phyloP scores from a whole-genome alignment of 2,113 vertebrate genomes.

The Hassar affinis region DNA sequence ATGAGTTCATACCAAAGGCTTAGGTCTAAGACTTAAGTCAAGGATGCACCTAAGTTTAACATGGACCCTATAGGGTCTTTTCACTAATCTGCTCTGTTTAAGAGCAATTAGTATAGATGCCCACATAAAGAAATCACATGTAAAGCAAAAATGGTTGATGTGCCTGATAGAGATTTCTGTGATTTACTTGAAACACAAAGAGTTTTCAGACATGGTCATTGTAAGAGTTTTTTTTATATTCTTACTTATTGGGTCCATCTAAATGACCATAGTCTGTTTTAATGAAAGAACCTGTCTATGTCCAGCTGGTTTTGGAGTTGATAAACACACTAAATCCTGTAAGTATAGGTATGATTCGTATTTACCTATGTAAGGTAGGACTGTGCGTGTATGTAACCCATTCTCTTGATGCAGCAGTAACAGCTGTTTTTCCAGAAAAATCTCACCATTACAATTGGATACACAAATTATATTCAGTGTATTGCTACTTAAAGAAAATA shows the following conservation, averaged over 20 bases:
- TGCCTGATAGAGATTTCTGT: slow-evolving; percentile 44
- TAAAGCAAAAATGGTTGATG: slow-evolving; percentile 41
- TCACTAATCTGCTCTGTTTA: slow-evolving; percentile 45
- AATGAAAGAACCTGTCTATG: slow-evolving; percentile 24
- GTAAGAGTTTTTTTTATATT: slow-evolving; percentile 18
- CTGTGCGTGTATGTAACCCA: slow-evolving; percentile 47
- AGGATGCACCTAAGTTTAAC: slow-evolving; percentile 17
- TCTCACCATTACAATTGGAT: too few species aligned
- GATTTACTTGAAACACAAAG: slow-evolving; percentile 26
- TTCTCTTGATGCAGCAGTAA: slow-evolving; percentile 51
- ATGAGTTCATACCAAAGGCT: slow-evolving; percentile 50
- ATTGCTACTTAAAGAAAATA: neutral
- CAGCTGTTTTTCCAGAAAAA: neutral
- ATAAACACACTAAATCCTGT: slow-evolving; percentile 35
- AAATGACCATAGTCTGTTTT: slow-evolving; percentile 56
- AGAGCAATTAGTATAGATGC: slow-evolving; percentile 43
- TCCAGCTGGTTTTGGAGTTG: slow-evolving; percentile 39
- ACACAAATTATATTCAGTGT: neutral
- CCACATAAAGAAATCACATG: slow-evolving; percentile 6
- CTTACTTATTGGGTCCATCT: slow-evolving; percentile 47
- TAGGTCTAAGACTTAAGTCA: slow-evolving; percentile 28
- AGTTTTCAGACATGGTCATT: slow-evolving; percentile 40
- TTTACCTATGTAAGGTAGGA: slow-evolving; percentile 34
- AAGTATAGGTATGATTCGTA: slow-evolving; percentile 7
- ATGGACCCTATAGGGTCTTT: slow-evolving; percentile 35